These are phyloP conservation scores for Gymnocephalus cernua DNA, from an alignment of 2,113 vertebrate species.

Conservation along the genomic window DNA sequence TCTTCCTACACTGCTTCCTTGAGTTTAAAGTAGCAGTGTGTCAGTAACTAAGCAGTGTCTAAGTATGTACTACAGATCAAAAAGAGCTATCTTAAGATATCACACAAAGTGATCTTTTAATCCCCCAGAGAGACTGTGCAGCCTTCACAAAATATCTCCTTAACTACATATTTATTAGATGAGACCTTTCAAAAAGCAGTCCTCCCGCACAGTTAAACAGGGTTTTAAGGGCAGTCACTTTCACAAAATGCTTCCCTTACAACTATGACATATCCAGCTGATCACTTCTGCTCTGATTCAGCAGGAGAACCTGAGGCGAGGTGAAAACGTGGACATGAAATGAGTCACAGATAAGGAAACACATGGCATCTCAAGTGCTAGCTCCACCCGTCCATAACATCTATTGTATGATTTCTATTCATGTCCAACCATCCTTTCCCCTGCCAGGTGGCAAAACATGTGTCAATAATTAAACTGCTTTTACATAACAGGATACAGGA, in stretches of 20 bases:
- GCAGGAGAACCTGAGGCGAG: conserved; percentile 47
- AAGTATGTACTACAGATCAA: conserved; percentile 75
- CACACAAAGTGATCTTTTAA: conserved; percentile 78
- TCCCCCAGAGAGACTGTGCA: conserved; percentile 62
- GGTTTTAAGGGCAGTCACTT: conserved; percentile 55
- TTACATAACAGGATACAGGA: conserved; percentile 86
- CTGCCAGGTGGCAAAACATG: conserved; percentile 86
- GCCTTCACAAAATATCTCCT: conserved; percentile 75
- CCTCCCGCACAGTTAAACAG: conserved; percentile 56
- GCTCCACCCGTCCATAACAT: conserved; percentile 60
- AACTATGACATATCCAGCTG: conserved; percentile 47
- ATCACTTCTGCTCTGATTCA: conserved; percentile 54
- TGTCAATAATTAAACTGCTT: conserved; percentile 88
- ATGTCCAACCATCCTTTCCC: conserved; percentile 76
- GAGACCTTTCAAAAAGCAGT: conserved; percentile 62
- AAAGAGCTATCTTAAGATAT: conserved; percentile 76
- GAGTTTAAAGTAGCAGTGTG: conserved; percentile 50
- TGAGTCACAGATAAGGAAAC: conserved; percentile 59
- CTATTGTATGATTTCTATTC: conserved; percentile 80
- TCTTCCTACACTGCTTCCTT: conserved; percentile 54
- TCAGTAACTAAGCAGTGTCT: conserved; percentile 63
- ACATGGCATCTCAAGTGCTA: conserved; percentile 71
- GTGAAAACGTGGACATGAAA: conserved; percentile 60
- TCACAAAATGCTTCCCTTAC: conserved; percentile 43
- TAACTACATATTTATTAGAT: conserved; percentile 76